Conservation (phyloP, 2,888 invertebrate genomes). For the Tenthredo amoena region DNA sequence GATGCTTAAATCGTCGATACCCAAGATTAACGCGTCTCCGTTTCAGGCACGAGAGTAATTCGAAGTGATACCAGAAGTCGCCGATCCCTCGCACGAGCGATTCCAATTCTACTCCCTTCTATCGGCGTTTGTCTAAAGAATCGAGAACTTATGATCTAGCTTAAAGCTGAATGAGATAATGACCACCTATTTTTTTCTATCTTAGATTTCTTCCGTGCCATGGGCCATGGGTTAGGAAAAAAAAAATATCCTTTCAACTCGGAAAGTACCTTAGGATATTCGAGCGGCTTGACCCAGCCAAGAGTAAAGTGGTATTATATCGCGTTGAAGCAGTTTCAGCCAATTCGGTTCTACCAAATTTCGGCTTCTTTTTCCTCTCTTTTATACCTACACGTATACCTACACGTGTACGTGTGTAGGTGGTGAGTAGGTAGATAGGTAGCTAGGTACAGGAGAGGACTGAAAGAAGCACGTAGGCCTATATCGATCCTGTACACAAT, state of each 20-base stretch:
- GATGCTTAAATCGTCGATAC: not conserved
- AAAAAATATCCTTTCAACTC: slow-evolving; percentile 25
- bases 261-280: slow-evolving; percentile 16
- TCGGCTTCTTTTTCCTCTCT: slow-evolving; percentile 43
- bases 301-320: slow-evolving; percentile 27
- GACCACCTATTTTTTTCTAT: not conserved
- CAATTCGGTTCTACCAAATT: slow-evolving; percentile 21
- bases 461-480: slow-evolving; percentile 19
- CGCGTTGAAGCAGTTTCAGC: slow-evolving; percentile 39
- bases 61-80: not conserved
- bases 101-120: not conserved
- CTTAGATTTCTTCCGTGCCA: not conserved
- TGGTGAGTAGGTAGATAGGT: not conserved
- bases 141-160: not conserved
- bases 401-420: not conserved
- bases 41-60: not conserved
- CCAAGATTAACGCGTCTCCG: slow-evolving; percentile 17
- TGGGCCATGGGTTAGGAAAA: too few species aligned
- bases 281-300: slow-evolving; percentile 39
- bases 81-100: not conserved
- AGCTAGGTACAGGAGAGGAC: not conserved
- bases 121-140: not conserved
- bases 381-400: not conserved
- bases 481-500: slow-evolving; percentile 33
- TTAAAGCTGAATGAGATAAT: not conserved